Evolutionary conservation across 2,888 invertebrate genomes (phyloP).

Genomic region (Punctoribates punctum): DNA sequence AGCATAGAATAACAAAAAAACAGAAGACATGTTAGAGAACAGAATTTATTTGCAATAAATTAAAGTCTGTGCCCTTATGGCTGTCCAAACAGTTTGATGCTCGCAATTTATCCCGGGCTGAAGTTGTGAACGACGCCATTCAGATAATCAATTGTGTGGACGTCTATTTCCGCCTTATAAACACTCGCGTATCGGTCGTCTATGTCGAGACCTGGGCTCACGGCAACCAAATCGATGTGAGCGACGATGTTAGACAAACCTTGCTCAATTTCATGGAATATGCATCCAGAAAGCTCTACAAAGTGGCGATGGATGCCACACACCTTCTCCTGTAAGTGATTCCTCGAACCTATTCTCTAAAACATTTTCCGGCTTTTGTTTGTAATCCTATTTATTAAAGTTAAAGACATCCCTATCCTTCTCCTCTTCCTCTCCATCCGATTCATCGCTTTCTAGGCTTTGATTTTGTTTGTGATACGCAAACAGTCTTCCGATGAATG

Average conservation of each 20-base stretch:
- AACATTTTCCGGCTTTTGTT: too few relatives aligned
- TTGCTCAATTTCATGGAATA: slow-evolving; percentile 90
- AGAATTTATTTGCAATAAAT: too few relatives aligned
- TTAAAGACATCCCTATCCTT: too few relatives aligned
- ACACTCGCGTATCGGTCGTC: slow-evolving; percentile 88
- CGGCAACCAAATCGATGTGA: slow-evolving; percentile 72
- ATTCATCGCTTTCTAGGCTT: neutral
- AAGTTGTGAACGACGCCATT: slow-evolving; percentile 89
- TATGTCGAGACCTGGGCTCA: slow-evolving; percentile 97
- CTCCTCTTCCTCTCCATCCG: too few relatives aligned
- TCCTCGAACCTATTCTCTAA: too few relatives aligned
- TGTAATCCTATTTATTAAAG: too few relatives aligned
- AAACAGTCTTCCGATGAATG: neutral
- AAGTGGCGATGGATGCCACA: slow-evolving; percentile 82
- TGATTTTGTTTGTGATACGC: neutral
- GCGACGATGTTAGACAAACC: slow-evolving; percentile 80
- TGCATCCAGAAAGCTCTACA: slow-evolving; percentile 75
- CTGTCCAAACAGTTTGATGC: slow-evolving; percentile 66
- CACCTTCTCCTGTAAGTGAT: slow-evolving; percentile 66
- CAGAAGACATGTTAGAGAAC: neutral
- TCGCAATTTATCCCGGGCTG: slow-evolving; percentile 77
- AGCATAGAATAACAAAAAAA: neutral
- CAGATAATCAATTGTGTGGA: slow-evolving; percentile 97
- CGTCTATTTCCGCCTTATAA: slow-evolving; percentile 89
- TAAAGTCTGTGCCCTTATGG: neutral